Percentiles rank a stretch among this genome's conserved stretches.
Conservation (phyloP, 23 tunicate species). For the Styela clava region DNA sequence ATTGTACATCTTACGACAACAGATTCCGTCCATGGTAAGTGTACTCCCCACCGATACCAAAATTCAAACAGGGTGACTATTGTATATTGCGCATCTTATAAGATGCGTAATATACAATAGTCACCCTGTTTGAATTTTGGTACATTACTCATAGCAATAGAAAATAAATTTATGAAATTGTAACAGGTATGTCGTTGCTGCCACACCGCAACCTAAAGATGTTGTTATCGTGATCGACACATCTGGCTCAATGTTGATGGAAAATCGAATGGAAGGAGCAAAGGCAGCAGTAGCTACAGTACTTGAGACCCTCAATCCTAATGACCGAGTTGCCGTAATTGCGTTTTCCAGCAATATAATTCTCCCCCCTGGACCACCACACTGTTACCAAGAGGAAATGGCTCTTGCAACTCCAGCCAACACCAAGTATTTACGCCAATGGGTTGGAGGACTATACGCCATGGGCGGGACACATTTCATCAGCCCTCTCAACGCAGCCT, state of each 20-base stretch:
- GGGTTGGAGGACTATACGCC: slow-evolving; percentile 31
- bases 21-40: slow-evolving; percentile 83
- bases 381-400: slow-evolving; percentile 42
- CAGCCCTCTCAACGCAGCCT: slow-evolving; percentile 39
- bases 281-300: slow-evolving; percentile 62
- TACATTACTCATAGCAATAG: too few relatives aligned
- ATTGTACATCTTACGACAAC: slow-evolving; percentile 50
- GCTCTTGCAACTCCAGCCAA: slow-evolving; percentile 65
- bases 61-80: too few relatives aligned
- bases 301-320: slow-evolving; percentile 52
- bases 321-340: slow-evolving; percentile 57
- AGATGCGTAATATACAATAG: too few relatives aligned
- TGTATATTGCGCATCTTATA: too few relatives aligned
- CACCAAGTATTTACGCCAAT: slow-evolving; percentile 31
- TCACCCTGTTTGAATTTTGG: too few relatives aligned
- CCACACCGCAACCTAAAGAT: slow-evolving; percentile 73
- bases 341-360: slow-evolving; percentile 35
- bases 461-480: slow-evolving; percentile 54
- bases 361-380: not conserved
- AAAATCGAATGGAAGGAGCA: slow-evolving; percentile 48
- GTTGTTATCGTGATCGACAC: slow-evolving; percentile 59
- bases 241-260: slow-evolving; percentile 55
- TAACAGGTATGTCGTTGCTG: slow-evolving; percentile 78
- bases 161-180: too few relatives aligned
- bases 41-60: too few relatives aligned